Base-by-base conservation (phyloP, 2,888 invertebrate genomes). In the Luperina nickerlii region DNA sequence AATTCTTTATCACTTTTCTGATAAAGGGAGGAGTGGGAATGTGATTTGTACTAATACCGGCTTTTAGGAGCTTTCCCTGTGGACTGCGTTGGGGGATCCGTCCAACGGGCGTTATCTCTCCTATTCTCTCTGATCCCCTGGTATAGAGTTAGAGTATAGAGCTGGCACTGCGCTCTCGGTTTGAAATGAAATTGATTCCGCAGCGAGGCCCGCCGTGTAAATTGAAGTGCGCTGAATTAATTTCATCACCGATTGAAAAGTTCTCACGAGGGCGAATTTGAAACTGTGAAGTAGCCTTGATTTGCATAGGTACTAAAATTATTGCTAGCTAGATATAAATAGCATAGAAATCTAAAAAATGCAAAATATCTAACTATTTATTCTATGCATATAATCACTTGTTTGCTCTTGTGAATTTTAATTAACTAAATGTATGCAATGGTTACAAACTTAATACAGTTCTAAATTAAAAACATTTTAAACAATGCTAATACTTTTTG, bases 141-240 rank as follows among this genome's bases (percentile, higher is more conserved):
- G 83, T 91, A 86, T 90, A 88, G 89, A 90, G 83, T 90, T 90
- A 88, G 89, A 90, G 83, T 90, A 84, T 90, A 88, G 89, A 90
- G 84, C 85, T 84, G 85, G 89, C 89, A 84, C 87, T 85, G 84
- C 89, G 90, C 88, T 90, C 89, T 84, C 90, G 86, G 87, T 92
- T 92, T 92, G 87, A 90, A 92, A 92, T 91, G 89, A 92, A 94
- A 94, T 94, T 94, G 93, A 94, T 94, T 94, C 87, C 87, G 84
- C 85, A 81, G 87, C 87, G 89, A 90, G 91, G 86, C 82, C 32
- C 66, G 48, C 8, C 87, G 89, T 90, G 87, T 88, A 92, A 92
- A 94, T 93, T 92, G 92, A 92, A 94, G 91, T 92, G 92, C 93
- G 93, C 93, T 92, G 91, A 94, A 94, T 94, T 94, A 94, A 93